Conservation (phyloP, 2,888 invertebrate species). For the Caenorhabditis angaria region DNA sequence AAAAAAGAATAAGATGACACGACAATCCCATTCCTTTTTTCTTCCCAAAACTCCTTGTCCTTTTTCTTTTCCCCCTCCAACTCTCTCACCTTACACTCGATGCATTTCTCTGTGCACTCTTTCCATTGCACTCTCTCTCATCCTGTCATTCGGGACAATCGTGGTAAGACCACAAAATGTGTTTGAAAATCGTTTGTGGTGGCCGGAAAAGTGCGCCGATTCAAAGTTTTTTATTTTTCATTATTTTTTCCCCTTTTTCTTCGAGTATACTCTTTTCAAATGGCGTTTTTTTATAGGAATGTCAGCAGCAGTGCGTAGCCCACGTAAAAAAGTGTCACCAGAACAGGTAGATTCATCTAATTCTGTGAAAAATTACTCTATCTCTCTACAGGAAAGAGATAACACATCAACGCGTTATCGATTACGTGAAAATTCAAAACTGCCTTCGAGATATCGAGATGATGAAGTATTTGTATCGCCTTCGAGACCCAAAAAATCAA, state of each 20-base stretch:
- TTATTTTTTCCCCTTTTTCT: background rate
- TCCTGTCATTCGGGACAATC: constrained; percentile 13
- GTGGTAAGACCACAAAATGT: constrained; percentile 27
- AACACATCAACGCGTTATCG: constrained; percentile 49
- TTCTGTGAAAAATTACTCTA: too few species aligned
- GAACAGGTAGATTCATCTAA: constrained; percentile 19
- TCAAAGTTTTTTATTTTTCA: constrained; percentile 34
- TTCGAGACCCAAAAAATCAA: constrained; percentile 19
- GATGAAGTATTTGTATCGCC: constrained; percentile 35
- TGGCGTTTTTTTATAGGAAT: constrained; percentile 19
- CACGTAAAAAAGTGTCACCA: constrained; percentile 26
- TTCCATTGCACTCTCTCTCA: background rate
- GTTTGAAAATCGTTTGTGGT: constrained; percentile 28
- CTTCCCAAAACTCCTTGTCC: constrained; percentile 8
- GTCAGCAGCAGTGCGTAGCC: constrained; percentile 38
- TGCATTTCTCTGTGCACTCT: constrained; percentile 1
- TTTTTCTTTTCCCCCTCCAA: constrained; percentile 6
- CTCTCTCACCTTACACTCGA: background rate
- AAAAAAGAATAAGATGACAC: constrained; percentile 9
- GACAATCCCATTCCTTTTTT: background rate
- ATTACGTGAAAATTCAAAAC: constrained; percentile 46
- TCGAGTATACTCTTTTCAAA: background rate
- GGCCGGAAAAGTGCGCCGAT: constrained; percentile 27
- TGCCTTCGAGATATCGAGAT: constrained; percentile 54
- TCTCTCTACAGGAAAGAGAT: constrained; percentile 30